Evolutionary conservation across 2,888 invertebrate species (phyloP).

Genomic region (Thecophora atra): DNA sequence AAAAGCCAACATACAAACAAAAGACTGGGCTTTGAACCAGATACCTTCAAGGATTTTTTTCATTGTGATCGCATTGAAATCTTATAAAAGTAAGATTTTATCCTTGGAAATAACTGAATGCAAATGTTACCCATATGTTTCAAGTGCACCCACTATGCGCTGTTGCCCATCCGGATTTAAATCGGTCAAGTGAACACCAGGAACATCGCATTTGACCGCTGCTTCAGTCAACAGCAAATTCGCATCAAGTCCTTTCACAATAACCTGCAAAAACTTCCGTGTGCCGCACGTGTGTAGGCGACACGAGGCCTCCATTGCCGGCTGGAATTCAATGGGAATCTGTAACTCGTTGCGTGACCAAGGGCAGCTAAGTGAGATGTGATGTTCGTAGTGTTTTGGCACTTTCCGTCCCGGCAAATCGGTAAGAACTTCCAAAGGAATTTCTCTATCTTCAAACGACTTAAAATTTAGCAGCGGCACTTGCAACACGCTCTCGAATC

Average conservation of each 20-base stretch:
- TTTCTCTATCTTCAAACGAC: constrained; percentile 74
- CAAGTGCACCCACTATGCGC: constrained; percentile 67
- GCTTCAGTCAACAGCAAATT: constrained; percentile 68
- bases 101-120: no score
- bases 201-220: constrained; percentile 70
- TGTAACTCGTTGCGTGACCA: constrained; percentile 80
- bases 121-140: background rate
- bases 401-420: constrained; percentile 78
- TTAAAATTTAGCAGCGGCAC: constrained; percentile 70
- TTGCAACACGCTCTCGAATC: constrained; percentile 64
- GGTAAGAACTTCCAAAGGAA: constrained; percentile 76
- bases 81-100: no score
- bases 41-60: no score
- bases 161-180: constrained; percentile 73
- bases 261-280: constrained; percentile 86
- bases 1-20: no score
- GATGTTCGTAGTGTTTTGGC: constrained; percentile 77
- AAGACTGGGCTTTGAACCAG: constrained; percentile 19
- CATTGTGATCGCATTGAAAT: no score
- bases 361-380: constrained; percentile 81
- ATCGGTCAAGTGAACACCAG: constrained; percentile 72
- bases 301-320: constrained; percentile 83
- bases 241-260: constrained; percentile 72
- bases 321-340: constrained; percentile 81
- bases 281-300: constrained; percentile 84